Evolutionary conservation across 2,797 vertebrate species (phyloP), one percentile per base, ranked within the genome.

Genomic region (Galaxias olidus): DNA sequence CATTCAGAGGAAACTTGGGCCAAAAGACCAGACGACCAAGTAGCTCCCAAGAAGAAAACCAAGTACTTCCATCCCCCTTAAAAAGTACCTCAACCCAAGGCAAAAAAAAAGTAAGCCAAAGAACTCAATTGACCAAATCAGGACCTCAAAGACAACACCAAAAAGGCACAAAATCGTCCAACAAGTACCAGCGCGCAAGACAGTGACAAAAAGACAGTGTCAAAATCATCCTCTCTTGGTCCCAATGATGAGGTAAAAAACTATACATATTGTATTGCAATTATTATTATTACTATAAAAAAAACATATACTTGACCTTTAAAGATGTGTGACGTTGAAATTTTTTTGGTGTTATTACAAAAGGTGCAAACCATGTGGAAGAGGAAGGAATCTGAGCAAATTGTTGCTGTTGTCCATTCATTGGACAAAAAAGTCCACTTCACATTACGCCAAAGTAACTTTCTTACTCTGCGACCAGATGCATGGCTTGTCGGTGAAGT

Each of bases 401-500:
- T 59, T 9, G 57, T 46, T 59, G 42, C 42, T 19, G 11, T 58
- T 11, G 42, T 42, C 4, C 20, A 58, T 40, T 58, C 30, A 7
- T 13, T 41, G 5, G 40, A 17, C 14, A 58, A 58, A 58, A 58
- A 7, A 18, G 30, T 4, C 18, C 10, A 14, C 13, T 19, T n/a
- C 57, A 18, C 45, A 4, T 43, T 59, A 44, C 57, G 4, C n/a
- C 57, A 59, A 8, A 44, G 4, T 1, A 15, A 46, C 9, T 13
- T 59, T 17, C 44, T 44, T 44, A 46, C 57, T 10, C 15, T 19
- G 42, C 57, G 45, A 15, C 53, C 30, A 10, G 19, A 56, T 30
- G 41, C 30, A 9, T 59, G 57, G 57, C 41, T 59, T 45, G 18
- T 59, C 14, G 57, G 57, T n/a, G 57, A 59, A 42, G 57, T 59